A percentile compares a stretch with the other conserved stretches of the same genome.
Evolutionary conservation across 2,888 invertebrate genomes (phyloP).

Genomic region (Eledona agricola): DNA sequence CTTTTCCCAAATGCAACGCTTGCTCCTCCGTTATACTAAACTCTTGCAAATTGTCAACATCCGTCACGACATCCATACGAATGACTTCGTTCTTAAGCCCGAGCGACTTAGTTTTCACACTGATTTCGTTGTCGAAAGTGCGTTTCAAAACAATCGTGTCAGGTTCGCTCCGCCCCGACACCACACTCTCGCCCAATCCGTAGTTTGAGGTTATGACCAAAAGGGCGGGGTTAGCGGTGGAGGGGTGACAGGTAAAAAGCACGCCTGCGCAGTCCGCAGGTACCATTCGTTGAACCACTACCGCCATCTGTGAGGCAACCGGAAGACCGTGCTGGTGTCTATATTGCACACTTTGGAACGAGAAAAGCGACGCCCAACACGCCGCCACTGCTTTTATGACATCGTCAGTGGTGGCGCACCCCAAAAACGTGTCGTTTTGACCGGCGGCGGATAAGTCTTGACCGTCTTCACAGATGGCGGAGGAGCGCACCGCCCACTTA

Average conservation of each 20-base stretch:
- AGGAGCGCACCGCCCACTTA: slow-evolving; percentile 25
- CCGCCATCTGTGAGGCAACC: slow-evolving; percentile 75
- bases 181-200: slow-evolving; percentile 87
- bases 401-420: slow-evolving; percentile 67
- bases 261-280: slow-evolving; percentile 78
- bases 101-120: slow-evolving; percentile 61
- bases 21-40: slow-evolving; percentile 68
- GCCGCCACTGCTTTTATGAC: slow-evolving; percentile 69
- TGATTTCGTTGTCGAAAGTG: slow-evolving; percentile 62
- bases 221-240: slow-evolving; percentile 72
- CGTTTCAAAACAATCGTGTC: slow-evolving; percentile 73
- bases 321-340: slow-evolving; percentile 80
- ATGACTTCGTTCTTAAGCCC: slow-evolving; percentile 68
- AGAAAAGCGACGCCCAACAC: slow-evolving; percentile 87
- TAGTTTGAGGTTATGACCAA: slow-evolving; percentile 81
- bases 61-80: slow-evolving; percentile 48
- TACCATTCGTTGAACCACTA: slow-evolving; percentile 83
- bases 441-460: slow-evolving; percentile 84
- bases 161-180: slow-evolving; percentile 80
- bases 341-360: slow-evolving; percentile 80
- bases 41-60: slow-evolving; percentile 34
- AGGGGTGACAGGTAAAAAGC: slow-evolving; percentile 82
- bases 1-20: slow-evolving; percentile 66
- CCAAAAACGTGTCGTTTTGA: slow-evolving; percentile 82
- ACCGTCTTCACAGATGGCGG: slow-evolving; percentile 81